Conservation (phyloP, 2,113 vertebrate genomes). For the Barnardius zonarius region DNA sequence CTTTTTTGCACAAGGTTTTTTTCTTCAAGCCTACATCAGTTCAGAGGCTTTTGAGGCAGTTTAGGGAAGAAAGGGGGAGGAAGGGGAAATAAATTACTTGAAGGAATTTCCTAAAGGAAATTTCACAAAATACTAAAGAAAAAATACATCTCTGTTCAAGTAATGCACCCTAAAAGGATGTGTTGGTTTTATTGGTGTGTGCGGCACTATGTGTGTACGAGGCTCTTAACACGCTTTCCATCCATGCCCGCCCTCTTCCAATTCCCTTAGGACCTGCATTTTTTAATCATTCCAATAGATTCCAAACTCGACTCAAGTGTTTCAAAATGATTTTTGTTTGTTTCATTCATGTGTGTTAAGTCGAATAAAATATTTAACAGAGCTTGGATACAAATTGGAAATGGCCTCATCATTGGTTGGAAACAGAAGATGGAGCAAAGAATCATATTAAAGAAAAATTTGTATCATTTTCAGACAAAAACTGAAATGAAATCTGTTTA, state of each 20-base stretch:
- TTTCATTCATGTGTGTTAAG: slow-evolving; percentile 33
- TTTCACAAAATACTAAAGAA: neutral
- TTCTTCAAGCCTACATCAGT: neutral
- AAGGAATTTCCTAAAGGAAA: slow-evolving; percentile 3
- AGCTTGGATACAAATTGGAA: slow-evolving; percentile 58
- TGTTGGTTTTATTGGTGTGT: neutral
- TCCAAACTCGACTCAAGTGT: neutral
- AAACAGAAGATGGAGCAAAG: slow-evolving; percentile 60
- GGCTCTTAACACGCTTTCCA: neutral
- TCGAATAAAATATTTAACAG: slow-evolving; percentile 61
- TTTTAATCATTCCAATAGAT: neutral
- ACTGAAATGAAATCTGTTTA: slow-evolving; percentile 74
- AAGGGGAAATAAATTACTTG: neutral
- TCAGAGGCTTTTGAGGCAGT: neutral
- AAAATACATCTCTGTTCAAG: neutral
- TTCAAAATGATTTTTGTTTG: slow-evolving; percentile 47
- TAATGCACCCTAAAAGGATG: neutral
- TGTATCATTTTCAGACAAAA: slow-evolving; percentile 72
- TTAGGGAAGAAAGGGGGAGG: neutral
- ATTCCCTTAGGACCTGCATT: neutral
- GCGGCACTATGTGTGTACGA: accelerated
- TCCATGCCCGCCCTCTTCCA: neutral
- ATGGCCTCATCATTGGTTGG: slow-evolving; percentile 47
- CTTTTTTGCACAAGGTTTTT: neutral
- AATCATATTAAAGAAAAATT: slow-evolving; percentile 69